These are phyloP conservation scores for Cotesia vestalis DNA, from an alignment of 1,140 invertebrate genomes.

Conservation along the genomic window DNA sequence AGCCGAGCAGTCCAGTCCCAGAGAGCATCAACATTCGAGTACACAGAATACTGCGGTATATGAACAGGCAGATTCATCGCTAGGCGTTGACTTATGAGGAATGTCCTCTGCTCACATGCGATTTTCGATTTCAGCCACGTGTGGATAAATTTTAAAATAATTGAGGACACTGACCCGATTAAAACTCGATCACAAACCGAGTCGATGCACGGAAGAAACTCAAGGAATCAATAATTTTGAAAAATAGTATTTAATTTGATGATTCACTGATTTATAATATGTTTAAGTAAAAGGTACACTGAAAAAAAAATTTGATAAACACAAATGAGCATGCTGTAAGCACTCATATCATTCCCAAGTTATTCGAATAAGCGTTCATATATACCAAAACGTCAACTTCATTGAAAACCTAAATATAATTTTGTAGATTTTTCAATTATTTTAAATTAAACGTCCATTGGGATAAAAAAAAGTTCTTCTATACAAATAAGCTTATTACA, in stretches of 20 bases:
- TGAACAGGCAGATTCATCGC: background rate
- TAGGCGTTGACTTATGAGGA: conserved; percentile 31
- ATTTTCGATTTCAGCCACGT: conserved; percentile 27
- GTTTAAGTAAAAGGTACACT: too few species aligned
- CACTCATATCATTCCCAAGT: background rate
- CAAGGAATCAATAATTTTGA: conserved; percentile 8
- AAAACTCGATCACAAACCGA: conserved; percentile 7
- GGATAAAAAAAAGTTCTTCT: too few species aligned
- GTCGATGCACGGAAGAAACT: conserved; percentile 10
- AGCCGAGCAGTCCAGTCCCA: conserved; percentile 18
- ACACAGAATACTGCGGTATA: background rate
- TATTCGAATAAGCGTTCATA: too few species aligned
- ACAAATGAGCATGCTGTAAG: background rate
- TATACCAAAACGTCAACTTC: too few species aligned
- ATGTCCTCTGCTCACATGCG: conserved; percentile 28
- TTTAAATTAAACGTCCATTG: too few species aligned
- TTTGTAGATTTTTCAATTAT: too few species aligned
- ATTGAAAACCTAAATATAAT: too few species aligned
- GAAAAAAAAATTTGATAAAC: too few species aligned
- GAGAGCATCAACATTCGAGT: background rate
- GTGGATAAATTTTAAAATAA: conserved; percentile 36
- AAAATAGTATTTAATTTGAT: background rate
- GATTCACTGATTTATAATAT: background rate
- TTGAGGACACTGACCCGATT: conserved; percentile 31
- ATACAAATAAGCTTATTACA: too few species aligned